phyloP scores from a whole-genome alignment of 2,113 vertebrate species.

The Sus scrofa region DNA sequence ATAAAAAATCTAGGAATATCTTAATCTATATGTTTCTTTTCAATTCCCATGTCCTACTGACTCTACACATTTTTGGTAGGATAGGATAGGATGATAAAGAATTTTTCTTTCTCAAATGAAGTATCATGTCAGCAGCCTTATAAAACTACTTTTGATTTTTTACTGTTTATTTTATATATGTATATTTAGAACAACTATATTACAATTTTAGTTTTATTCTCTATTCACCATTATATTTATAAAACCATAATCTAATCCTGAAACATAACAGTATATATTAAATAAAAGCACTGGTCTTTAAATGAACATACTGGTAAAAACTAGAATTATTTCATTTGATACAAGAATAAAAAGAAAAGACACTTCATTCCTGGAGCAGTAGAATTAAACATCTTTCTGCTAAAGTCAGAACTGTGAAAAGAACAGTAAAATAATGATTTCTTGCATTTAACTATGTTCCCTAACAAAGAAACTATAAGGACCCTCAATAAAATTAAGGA shows the following conservation, averaged over 20 bases:
- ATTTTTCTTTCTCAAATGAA: slow-evolving; percentile 26
- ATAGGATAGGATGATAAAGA: background rate
- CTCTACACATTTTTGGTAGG: background rate
- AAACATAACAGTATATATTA: background rate
- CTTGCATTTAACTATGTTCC: slow-evolving; percentile 12
- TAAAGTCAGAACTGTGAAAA: slow-evolving; percentile 47
- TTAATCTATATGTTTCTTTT: slow-evolving; percentile 18
- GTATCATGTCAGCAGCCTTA: background rate
- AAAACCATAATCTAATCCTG: slow-evolving; percentile 31
- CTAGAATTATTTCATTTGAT: slow-evolving; percentile 15
- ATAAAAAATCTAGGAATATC: slow-evolving; percentile 38
- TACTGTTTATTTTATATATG: background rate
- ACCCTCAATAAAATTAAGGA: slow-evolving; percentile 34
- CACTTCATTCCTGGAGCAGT: slow-evolving; percentile 25
- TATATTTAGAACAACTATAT: background rate
- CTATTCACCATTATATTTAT: slow-evolving; percentile 39
- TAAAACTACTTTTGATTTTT: slow-evolving; percentile 24
- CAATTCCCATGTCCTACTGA: background rate
- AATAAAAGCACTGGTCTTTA: slow-evolving; percentile 5
- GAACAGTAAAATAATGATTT: slow-evolving; percentile 47
- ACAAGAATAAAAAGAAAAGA: slow-evolving; percentile 7
- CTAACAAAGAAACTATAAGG: slow-evolving; percentile 44
- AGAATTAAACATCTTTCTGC: slow-evolving; percentile 43
- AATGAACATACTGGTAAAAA: slow-evolving; percentile 65
- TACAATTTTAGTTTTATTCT: slow-evolving; percentile 28